Percentiles rank a stretch among this genome's conserved stretches.
These are phyloP conservation scores for Thereva unica DNA, from an alignment of 2,888 invertebrate species.

Conservation along the genomic window DNA sequence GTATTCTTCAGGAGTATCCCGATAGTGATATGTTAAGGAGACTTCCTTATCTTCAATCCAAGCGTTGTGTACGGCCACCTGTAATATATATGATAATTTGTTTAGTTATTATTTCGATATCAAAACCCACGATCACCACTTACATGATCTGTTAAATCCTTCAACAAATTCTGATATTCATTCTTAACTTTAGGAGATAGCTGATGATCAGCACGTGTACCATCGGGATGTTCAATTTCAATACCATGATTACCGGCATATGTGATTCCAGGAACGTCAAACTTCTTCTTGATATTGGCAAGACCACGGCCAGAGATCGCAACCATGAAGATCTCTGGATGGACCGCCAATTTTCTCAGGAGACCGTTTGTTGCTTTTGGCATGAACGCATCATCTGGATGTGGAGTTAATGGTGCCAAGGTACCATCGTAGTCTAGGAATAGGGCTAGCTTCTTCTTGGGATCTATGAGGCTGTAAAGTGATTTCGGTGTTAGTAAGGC, in stretches of 20 bases:
- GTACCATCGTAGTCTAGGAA: slow-evolving; percentile 77
- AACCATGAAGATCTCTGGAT: slow-evolving; percentile 71
- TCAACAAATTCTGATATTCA: too few relatives aligned
- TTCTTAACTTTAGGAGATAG: slow-evolving; percentile 59
- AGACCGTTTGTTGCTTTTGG: slow-evolving; percentile 69
- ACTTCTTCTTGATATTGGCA: slow-evolving; percentile 70
- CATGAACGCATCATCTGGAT: slow-evolving; percentile 71
- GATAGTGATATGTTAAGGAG: slow-evolving; percentile 72
- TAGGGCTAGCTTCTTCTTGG: slow-evolving; percentile 66
- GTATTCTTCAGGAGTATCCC: slow-evolving; percentile 66
- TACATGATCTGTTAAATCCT: too few relatives aligned
- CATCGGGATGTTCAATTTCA: slow-evolving; percentile 74
- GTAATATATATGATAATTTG: too few relatives aligned
- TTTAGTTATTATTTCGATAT: too few relatives aligned
- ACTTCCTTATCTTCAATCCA: slow-evolving; percentile 77
- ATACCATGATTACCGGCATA: slow-evolving; percentile 77
- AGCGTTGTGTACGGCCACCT: too few relatives aligned
- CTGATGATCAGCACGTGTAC: slow-evolving; percentile 71
- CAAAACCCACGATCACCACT: too few relatives aligned
- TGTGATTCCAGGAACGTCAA: slow-evolving; percentile 62
- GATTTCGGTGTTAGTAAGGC: too few relatives aligned
- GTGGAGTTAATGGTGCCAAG: slow-evolving; percentile 71
- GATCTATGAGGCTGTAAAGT: too few relatives aligned
- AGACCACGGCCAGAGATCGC: slow-evolving; percentile 74
- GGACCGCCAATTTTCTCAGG: slow-evolving; percentile 66